Evolutionary conservation across 2,888 invertebrate species (phyloP).

Genomic region (Arge pagana): DNA sequence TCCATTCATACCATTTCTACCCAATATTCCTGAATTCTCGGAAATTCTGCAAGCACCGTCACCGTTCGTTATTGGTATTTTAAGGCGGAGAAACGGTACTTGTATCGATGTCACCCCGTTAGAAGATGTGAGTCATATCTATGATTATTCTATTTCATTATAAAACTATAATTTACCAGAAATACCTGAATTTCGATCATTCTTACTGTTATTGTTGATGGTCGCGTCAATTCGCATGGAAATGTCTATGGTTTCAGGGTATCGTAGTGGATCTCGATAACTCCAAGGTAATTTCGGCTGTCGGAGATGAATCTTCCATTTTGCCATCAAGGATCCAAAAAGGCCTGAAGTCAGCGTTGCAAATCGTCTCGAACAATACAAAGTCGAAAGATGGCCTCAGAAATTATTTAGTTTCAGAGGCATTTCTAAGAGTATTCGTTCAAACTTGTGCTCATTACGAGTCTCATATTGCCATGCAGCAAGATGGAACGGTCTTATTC

Average conservation of each 20-base stretch:
- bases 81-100: slow-evolving; percentile 54
- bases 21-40: slow-evolving; percentile 67
- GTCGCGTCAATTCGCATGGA: too few species aligned
- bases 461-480: slow-evolving; percentile 41
- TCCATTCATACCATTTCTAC: slow-evolving; percentile 77
- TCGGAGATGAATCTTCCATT: slow-evolving; percentile 79
- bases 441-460: slow-evolving; percentile 55
- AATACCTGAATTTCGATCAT: not conserved
- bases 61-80: slow-evolving; percentile 76
- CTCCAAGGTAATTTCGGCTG: slow-evolving; percentile 66
- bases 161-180: too few species aligned
- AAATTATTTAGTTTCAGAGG: slow-evolving; percentile 79
- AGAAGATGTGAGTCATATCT: slow-evolving; percentile 43
- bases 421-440: slow-evolving; percentile 78
- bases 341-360: slow-evolving; percentile 67
- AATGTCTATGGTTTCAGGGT: slow-evolving; percentile 60
- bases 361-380: slow-evolving; percentile 54
- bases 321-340: slow-evolving; percentile 73
- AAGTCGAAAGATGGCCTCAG: slow-evolving; percentile 62
- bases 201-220: not conserved
- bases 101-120: slow-evolving; percentile 30
- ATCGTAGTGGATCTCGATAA: slow-evolving; percentile 77
- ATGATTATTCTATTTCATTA: too few species aligned
- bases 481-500: slow-evolving; percentile 56
- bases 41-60: slow-evolving; percentile 75